phyloP scores from a whole-genome alignment of 2,113 vertebrate species.

The Raja brachyura region DNA sequence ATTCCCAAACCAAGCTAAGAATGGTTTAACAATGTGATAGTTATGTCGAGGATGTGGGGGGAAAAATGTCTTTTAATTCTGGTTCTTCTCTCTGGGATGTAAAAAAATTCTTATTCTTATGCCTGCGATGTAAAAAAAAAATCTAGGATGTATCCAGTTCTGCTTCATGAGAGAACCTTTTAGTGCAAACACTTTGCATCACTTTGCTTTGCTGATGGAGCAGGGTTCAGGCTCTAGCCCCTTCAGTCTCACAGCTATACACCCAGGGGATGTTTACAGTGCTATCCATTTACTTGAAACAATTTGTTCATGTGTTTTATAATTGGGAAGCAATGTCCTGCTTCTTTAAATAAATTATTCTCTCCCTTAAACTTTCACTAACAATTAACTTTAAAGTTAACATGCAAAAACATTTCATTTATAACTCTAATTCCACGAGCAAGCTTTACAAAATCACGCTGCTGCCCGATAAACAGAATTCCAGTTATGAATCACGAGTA shows the following conservation, averaged over 20 bases:
- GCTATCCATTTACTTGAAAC: neutral
- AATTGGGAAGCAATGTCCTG: neutral
- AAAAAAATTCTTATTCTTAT: too few species aligned
- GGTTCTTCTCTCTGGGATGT: neutral
- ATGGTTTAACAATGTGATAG: neutral
- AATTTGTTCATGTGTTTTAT: neutral
- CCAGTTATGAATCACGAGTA: neutral
- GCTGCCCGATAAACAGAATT: neutral
- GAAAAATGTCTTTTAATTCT: neutral
- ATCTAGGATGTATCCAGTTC: neutral
- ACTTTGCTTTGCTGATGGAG: neutral
- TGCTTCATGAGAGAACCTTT: neutral
- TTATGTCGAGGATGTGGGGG: neutral
- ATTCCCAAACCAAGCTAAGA: neutral
- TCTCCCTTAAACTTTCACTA: neutral
- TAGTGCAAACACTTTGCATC: neutral
- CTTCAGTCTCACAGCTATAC: neutral
- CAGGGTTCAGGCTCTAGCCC: too few species aligned
- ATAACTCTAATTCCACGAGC: neutral
- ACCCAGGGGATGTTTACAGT: neutral
- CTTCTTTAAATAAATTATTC: neutral
- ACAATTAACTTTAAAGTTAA: neutral
- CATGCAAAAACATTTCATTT: neutral
- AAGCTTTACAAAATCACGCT: neutral
- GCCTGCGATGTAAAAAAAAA: neutral